phyloP scores from a whole-genome alignment of 2,888 invertebrate species.

The Carterocephalus palaemon region DNA sequence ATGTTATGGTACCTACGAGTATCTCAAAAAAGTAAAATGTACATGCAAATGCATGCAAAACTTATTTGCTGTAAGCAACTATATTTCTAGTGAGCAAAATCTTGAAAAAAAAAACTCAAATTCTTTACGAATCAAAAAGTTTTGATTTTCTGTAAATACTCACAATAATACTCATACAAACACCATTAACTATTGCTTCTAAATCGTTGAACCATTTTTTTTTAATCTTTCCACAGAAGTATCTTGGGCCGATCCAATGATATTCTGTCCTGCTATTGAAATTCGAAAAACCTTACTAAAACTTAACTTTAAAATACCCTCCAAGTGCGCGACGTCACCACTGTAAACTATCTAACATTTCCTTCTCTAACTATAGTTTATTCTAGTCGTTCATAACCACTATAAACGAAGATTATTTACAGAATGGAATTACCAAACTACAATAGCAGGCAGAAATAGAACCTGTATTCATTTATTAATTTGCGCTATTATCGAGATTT shows the following conservation, averaged over 20 bases:
- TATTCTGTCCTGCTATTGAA: constrained; percentile 10
- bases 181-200: constrained; percentile 20
- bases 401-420: constrained; percentile 20
- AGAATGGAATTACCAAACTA: constrained; percentile 25
- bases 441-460: constrained; percentile 37
- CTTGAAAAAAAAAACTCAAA: constrained; percentile 1
- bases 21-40: too few relatives aligned
- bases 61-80: too few relatives aligned
- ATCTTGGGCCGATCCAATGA: constrained; percentile 11
- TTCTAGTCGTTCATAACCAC: constrained; percentile 22
- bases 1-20: too few relatives aligned
- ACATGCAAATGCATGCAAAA: too few relatives aligned
- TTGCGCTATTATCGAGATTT: constrained; percentile 43
- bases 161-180: too few relatives aligned
- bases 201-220: constrained; percentile 9
- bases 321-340: not conserved
- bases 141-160: too few relatives aligned
- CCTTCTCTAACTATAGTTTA: constrained; percentile 23
- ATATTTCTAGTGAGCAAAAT: constrained; percentile 13
- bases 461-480: constrained; percentile 36
- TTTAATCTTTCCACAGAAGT: constrained; percentile 11
- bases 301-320: constrained; percentile 16
- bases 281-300: constrained; percentile 12
- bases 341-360: constrained; percentile 19
- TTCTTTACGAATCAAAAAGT: too few relatives aligned